Base-by-base conservation (phyloP, 2,888 invertebrate genomes). In the Chrysopilus asiliformis region DNA sequence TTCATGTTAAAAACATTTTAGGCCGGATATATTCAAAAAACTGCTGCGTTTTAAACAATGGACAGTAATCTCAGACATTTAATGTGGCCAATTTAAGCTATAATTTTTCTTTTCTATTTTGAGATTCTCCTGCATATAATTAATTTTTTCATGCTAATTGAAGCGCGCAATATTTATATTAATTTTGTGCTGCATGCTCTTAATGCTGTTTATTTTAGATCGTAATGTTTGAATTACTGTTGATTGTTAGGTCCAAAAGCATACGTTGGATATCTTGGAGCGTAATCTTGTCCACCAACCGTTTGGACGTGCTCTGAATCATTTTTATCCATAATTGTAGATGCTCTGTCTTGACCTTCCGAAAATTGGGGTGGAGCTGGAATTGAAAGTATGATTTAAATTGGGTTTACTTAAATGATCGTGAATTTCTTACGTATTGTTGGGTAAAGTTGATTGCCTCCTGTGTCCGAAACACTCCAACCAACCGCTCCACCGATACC, bases 351-450 rank as follows among this genome's bases (percentile, higher is more conserved):
- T 28, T 67, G 58, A 13, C 74, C 71, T 55, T 74, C 76, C 42
- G 71, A 71, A 56, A 76, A 79, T 14, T 76, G 70, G 3, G 79
- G 79, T 42, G 73, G 68, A 46, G 72, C 79, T 79, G 56, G 13
- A 61, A 60, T 39, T 14, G 15, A 20, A 13, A 7, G 20, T 34
- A 39, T 14, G 28, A 17, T 25, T 14, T 9, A 27, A 7, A 14
- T 36, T 26, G 27, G 1, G 13, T 1, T 34, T 19, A 24, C 9
- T 12, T 22, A 29, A 8, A 25, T 32, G 13, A 17, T 16, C 15
- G 30, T 12, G 4, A 19, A 20, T 22, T 45, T 54, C 65, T 66
- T 55, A 71, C 71, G 66, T 46, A 71, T 61, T 51, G 67, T 64
- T 9, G 71, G 69, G 51, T 70, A 70, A 4, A 58, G 39, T 44